These are phyloP conservation scores for Andrena hattorfiana DNA, from an alignment of 2,888 invertebrate species.

Conservation along the genomic window DNA sequence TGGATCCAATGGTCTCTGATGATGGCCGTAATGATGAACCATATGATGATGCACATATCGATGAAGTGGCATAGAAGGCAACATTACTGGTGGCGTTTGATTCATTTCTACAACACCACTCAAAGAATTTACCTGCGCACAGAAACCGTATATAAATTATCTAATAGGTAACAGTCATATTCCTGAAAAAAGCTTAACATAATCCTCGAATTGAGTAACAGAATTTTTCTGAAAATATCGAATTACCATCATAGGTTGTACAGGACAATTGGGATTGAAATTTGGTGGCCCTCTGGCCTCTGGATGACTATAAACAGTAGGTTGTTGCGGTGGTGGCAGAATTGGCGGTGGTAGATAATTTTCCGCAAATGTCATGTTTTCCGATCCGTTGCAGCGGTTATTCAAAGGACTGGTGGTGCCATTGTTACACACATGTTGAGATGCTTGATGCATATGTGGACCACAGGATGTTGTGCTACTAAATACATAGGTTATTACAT, in stretches of 20 bases:
- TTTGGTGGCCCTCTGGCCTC: slow-evolving; percentile 81
- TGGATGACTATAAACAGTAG: slow-evolving; percentile 85
- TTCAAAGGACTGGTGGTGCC: slow-evolving; percentile 72
- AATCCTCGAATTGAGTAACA: not conserved
- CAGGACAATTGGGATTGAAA: slow-evolving; percentile 76
- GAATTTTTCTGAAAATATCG: not conserved
- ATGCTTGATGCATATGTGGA: slow-evolving; percentile 73
- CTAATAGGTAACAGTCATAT: not conserved
- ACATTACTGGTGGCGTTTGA: slow-evolving; percentile 69
- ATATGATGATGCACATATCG: slow-evolving; percentile 92
- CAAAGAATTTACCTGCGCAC: slow-evolving; percentile 85
- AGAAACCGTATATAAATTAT: not conserved
- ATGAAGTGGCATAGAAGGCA: slow-evolving; percentile 79
- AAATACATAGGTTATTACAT: slow-evolving; percentile 20
- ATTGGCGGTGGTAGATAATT: slow-evolving; percentile 71
- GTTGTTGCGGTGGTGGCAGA: slow-evolving; percentile 83
- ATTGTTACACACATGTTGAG: slow-evolving; percentile 71
- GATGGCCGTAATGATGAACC: slow-evolving; percentile 90
- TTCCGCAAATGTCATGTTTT: slow-evolving; percentile 65
- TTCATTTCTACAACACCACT: slow-evolving; percentile 83
- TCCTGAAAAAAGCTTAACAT: not conserved
- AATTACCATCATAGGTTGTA: slow-evolving; percentile 74
- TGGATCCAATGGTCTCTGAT: slow-evolving; percentile 64
- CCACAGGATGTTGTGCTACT: slow-evolving; percentile 74
- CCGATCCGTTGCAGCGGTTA: slow-evolving; percentile 73